Conservation (phyloP, 1,140 invertebrate genomes). For the Eciton burchellii region DNA sequence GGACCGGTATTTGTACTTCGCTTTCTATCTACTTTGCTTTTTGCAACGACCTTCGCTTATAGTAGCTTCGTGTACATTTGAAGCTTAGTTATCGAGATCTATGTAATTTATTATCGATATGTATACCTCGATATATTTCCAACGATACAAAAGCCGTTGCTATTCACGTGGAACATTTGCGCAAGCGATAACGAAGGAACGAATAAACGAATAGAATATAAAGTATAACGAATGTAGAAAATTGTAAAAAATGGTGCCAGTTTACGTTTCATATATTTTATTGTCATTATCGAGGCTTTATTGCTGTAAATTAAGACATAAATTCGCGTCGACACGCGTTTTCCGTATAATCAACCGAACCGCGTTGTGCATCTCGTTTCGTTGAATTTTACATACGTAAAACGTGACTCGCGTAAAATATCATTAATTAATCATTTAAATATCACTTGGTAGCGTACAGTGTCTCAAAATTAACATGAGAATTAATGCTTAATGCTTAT, state of each 20-base stretch:
- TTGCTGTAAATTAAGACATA: conserved; percentile 11
- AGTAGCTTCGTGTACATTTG: conserved; percentile 9
- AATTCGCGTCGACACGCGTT: not conserved
- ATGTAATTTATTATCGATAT: conserved; percentile 36
- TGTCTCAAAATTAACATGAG: conserved; percentile 62
- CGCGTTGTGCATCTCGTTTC: conserved; percentile 14
- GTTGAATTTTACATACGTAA: conserved; percentile 9
- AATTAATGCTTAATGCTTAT: conserved; percentile 70
- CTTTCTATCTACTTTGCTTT: not conserved
- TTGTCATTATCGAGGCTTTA: conserved; percentile 23
- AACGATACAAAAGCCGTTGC: not conserved
- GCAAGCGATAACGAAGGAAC: not conserved
- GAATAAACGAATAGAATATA: too few species aligned
- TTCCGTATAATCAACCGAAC: not conserved
- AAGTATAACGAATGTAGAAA: too few species aligned
- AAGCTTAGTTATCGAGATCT: conserved; percentile 24
- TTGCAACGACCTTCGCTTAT: not conserved
- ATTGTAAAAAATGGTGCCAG: not conserved
- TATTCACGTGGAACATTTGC: conserved; percentile 13
- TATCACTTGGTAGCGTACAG: conserved; percentile 31
- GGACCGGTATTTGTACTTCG: conserved; percentile 4
- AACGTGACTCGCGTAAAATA: conserved; percentile 13
- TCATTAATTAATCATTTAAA: too few species aligned
- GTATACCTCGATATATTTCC: conserved; percentile 40
- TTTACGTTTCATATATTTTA: conserved; percentile 19